Percentiles rank a stretch among this genome's conserved stretches.
phyloP scores from a whole-genome alignment of 2,113 vertebrate genomes.

The Vimba vimba region DNA sequence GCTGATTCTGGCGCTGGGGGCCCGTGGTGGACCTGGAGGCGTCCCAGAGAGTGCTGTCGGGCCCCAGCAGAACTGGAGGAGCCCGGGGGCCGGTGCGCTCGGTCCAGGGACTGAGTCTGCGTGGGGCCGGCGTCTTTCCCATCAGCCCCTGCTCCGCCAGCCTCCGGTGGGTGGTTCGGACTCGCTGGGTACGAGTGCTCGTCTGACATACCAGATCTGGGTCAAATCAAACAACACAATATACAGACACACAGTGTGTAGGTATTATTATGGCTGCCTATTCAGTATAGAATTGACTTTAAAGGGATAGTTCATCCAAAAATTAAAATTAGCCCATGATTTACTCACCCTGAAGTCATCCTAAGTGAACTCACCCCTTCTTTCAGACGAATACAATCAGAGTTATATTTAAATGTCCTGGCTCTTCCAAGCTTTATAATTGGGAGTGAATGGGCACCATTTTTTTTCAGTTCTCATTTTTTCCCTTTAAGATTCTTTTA shows the following conservation, averaged over 20 bases:
- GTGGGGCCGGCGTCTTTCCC: slow-evolving; percentile 74
- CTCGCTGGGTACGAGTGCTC: slow-evolving; percentile 79
- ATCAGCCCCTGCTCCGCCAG: slow-evolving; percentile 69
- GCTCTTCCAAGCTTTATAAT: too few relatives aligned
- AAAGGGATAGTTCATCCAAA: too few relatives aligned
- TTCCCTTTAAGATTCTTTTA: too few relatives aligned
- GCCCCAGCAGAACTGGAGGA: slow-evolving; percentile 60
- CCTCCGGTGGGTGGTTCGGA: slow-evolving; percentile 76
- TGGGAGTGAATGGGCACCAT: too few relatives aligned
- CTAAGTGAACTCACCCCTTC: too few relatives aligned
- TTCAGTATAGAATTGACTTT: too few relatives aligned
- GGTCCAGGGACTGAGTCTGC: slow-evolving; percentile 81
- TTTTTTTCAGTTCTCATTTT: too few relatives aligned
- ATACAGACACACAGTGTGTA: neutral
- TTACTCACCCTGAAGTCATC: too few relatives aligned
- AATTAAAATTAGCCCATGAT: too few relatives aligned
- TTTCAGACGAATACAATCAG: too few relatives aligned
- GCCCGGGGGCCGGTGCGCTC: slow-evolving; percentile 69
- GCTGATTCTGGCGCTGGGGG: slow-evolving; percentile 72
- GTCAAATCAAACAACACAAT: neutral
- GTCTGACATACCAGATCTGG: slow-evolving; percentile 81
- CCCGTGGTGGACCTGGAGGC: slow-evolving; percentile 77
- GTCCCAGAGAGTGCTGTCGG: slow-evolving; percentile 83
- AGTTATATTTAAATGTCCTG: too few relatives aligned
- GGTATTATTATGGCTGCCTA: neutral